Conservation (phyloP, 1,140 invertebrate species). For the Drosophila oshimai region DNA sequence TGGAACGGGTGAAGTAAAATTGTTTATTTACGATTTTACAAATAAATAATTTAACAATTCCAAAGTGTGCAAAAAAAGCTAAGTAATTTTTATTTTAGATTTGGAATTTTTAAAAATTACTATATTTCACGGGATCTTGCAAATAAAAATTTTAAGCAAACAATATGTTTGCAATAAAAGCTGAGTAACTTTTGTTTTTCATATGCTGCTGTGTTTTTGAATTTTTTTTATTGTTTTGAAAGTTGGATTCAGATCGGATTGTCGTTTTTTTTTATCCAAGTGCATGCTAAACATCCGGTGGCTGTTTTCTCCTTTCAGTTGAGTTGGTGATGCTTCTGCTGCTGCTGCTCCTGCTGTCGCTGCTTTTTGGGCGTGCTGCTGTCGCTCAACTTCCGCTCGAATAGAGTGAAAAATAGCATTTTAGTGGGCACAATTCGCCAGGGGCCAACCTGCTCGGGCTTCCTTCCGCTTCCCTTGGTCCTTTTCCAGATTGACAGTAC, state of each 20-base stretch:
- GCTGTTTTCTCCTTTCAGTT: conserved; percentile 1
- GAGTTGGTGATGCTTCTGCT: conserved; percentile 43
- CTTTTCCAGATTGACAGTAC: conserved; percentile 49
- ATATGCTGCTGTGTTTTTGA: too few species aligned
- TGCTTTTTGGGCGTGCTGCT: conserved; percentile 37
- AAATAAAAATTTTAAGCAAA: too few species aligned
- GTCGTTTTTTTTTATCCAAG: not conserved
- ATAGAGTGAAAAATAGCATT: conserved; percentile 80
- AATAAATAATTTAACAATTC: too few species aligned
- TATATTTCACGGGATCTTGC: too few species aligned
- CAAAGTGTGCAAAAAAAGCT: too few species aligned
- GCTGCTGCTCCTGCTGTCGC: conserved; percentile 15
- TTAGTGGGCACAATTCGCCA: conserved; percentile 57
- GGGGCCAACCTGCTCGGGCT: conserved; percentile 19
- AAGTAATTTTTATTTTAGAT: too few species aligned
- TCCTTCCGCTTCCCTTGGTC: not conserved
- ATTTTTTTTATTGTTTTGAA: not conserved
- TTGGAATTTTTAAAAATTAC: too few species aligned
- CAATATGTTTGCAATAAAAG: too few species aligned
- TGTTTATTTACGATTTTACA: too few species aligned
- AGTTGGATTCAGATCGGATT: not conserved
- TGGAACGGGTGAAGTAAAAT: too few species aligned
- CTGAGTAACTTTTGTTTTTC: too few species aligned
- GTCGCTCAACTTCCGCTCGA: conserved; percentile 76
- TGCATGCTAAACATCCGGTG: conserved; percentile 71